A percentile compares a stretch with the other conserved stretches of the same genome.
Conservation (phyloP, 2,113 vertebrate species). For the Pluvialis apricaria region DNA sequence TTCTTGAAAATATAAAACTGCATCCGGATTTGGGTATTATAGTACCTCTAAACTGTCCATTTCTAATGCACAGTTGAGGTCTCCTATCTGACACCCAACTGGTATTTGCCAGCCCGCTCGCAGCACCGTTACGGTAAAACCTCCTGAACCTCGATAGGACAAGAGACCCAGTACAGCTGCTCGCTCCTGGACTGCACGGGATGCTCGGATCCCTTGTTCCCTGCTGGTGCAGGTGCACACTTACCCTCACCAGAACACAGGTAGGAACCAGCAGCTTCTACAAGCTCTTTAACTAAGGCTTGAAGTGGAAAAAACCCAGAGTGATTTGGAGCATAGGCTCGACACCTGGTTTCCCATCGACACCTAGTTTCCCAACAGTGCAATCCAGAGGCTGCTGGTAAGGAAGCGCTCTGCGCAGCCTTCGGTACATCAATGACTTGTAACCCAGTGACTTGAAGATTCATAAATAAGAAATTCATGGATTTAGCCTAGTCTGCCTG, state of each 20-base stretch:
- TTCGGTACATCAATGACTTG: neutral
- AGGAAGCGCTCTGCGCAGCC: neutral
- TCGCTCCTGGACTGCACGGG: neutral
- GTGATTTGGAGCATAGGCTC: neutral
- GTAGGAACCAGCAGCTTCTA: neutral
- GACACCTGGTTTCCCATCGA: neutral
- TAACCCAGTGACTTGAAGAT: neutral
- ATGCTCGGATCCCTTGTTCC: neutral
- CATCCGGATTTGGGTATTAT: neutral
- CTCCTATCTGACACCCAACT: fast-evolving
- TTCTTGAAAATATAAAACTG: fast-evolving
- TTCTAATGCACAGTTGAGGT: neutral
- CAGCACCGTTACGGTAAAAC: neutral
- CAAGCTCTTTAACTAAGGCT: neutral
- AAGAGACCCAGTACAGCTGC: neutral
- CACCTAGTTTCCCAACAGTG: neutral
- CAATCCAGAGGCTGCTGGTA: neutral
- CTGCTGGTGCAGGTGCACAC: neutral
- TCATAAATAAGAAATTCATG: neutral
- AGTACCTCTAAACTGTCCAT: neutral
- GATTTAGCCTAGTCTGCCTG: neutral
- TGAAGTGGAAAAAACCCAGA: neutral
- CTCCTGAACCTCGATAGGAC: neutral
- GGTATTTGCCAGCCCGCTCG: neutral
- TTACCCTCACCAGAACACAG: no score